Conservation (phyloP, 2,113 vertebrate genomes). For the Grammomys surdaster region DNA sequence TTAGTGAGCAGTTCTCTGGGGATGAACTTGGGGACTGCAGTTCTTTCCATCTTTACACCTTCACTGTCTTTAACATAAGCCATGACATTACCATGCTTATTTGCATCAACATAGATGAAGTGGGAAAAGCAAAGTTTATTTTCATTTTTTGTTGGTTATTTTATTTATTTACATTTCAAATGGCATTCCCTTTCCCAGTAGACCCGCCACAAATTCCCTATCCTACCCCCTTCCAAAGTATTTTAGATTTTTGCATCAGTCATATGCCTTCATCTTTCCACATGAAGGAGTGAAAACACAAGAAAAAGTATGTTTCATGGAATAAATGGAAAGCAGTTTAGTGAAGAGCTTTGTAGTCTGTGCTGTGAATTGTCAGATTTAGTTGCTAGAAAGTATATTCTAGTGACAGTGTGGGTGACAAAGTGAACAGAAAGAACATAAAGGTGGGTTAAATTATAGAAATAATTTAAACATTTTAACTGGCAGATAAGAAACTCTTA, state of each 20-base stretch:
- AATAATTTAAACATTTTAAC: neutral
- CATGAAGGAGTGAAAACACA: neutral
- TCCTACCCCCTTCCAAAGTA: too few relatives aligned
- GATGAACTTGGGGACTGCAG: neutral
- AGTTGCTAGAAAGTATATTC: neutral
- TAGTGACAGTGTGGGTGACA: neutral
- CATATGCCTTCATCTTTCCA: neutral
- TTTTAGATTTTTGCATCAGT: neutral
- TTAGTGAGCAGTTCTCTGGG: neutral
- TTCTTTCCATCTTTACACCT: neutral
- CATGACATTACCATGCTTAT: conserved; percentile 3
- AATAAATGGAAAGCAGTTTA: neutral
- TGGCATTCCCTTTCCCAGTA: too few relatives aligned
- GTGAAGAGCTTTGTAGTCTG: neutral
- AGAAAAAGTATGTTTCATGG: neutral
- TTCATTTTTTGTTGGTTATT: too few relatives aligned
- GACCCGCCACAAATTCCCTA: too few relatives aligned
- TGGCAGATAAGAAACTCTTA: neutral
- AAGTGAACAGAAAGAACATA: neutral
- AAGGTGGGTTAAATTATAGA: neutral
- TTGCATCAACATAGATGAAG: neutral
- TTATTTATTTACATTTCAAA: too few relatives aligned
- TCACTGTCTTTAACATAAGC: neutral
- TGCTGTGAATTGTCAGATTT: neutral
- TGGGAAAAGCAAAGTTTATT: neutral